phyloP scores from a whole-genome alignment of 1,140 invertebrate genomes.

The Diachasmimorpha longicaudata region DNA sequence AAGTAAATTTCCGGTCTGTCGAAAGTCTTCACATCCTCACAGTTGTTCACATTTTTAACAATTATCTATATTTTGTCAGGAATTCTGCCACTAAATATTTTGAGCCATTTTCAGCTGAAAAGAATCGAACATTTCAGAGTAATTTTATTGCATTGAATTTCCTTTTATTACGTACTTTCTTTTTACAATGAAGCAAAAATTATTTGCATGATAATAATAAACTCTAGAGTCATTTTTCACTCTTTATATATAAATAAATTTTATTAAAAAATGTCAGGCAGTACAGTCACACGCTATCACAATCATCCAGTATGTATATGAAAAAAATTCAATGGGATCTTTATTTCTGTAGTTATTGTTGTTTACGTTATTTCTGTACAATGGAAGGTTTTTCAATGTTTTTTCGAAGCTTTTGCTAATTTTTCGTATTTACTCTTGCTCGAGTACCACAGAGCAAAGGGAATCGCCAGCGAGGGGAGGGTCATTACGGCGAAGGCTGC shows the following conservation, averaged over 20 bases:
- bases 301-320: conserved; percentile 39
- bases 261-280: conserved; percentile 50
- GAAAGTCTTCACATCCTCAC: no score
- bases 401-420: conserved; percentile 60
- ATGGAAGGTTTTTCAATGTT: conserved; percentile 45
- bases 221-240: not conserved
- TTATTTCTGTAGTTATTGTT: not conserved
- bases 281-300: conserved; percentile 48
- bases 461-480: conserved; percentile 91
- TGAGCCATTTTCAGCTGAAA: no score
- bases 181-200: not conserved
- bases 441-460: conserved; percentile 91
- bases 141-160: no score
- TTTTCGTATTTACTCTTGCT: conserved; percentile 96
- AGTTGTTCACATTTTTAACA: no score
- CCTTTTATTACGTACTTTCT: no score
- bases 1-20: no score
- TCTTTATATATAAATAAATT: conserved; percentile 52
- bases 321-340: conserved; percentile 5
- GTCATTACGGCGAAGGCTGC: conserved; percentile 96
- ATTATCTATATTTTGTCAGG: no score
- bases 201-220: not conserved
- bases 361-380: not conserved
- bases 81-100: no score
- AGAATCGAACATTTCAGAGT: no score